Evolutionary conservation across 2,797 vertebrate genomes (phyloP).

Genomic region (Coracias cyanogaster): DNA sequence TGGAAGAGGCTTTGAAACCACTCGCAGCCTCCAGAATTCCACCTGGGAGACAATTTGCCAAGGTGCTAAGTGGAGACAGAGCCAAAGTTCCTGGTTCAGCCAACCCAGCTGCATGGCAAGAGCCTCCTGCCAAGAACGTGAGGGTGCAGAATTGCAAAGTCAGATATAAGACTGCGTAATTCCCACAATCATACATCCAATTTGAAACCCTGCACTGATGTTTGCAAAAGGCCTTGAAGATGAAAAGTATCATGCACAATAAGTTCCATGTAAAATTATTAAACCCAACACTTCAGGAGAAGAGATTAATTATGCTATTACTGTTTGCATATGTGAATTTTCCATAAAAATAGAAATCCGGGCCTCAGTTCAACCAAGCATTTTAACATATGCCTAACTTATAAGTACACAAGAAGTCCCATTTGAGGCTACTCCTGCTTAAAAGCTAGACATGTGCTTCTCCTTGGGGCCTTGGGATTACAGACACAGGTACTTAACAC

Average conservation of each 20-base stretch:
- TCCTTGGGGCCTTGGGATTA: not conserved
- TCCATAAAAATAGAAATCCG: conserved; percentile 48
- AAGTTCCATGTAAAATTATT: conserved; percentile 50
- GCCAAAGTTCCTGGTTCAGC: conserved; percentile 45
- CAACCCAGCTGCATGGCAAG: conserved; percentile 50
- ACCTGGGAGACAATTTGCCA: conserved; percentile 65
- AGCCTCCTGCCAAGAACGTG: conserved; percentile 16
- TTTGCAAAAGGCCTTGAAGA: conserved; percentile 50
- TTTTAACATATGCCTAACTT: conserved; percentile 39
- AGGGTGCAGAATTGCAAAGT: conserved; percentile 35
- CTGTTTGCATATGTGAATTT: conserved; percentile 53
- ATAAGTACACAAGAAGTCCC: not conserved
- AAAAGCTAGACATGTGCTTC: not conserved
- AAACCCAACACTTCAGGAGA: conserved; percentile 53
- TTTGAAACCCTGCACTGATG: conserved; percentile 4
- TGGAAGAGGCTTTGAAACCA: conserved; percentile 48
- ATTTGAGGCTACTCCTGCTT: not conserved
- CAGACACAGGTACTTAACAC: not conserved
- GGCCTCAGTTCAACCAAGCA: conserved; percentile 35
- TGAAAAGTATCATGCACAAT: conserved; percentile 19
- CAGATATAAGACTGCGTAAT: not conserved
- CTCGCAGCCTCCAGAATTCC: conserved; percentile 46
- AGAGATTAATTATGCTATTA: conserved; percentile 65
- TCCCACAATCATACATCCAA: not conserved
- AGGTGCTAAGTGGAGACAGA: conserved; percentile 55